These are phyloP conservation scores for Mustela nigripes DNA, from an alignment of 2,113 vertebrate genomes.

Conservation along the genomic window DNA sequence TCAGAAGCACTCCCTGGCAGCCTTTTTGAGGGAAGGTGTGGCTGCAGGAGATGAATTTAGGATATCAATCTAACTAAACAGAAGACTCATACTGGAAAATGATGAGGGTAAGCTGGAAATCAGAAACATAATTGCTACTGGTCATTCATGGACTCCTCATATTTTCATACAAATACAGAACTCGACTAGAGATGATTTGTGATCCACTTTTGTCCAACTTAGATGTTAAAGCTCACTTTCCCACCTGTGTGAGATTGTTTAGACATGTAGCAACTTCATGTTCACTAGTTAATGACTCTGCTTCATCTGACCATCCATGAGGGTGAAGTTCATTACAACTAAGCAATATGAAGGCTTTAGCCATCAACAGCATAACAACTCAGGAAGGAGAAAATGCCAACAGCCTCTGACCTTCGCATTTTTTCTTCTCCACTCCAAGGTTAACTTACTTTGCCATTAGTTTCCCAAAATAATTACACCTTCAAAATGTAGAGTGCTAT, in stretches of 20 bases:
- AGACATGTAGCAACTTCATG: background rate
- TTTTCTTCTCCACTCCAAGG: background rate
- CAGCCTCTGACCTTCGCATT: background rate
- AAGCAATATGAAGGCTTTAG: background rate
- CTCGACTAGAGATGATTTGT: background rate
- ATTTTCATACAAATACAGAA: background rate
- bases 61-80: background rate
- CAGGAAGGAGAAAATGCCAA: background rate
- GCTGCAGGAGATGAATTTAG: background rate
- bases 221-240: constrained; percentile 16
- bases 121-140: background rate
- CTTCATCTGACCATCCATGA: background rate
- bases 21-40: background rate
- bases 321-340: constrained; percentile 10
- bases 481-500: background rate
- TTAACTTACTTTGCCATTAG: constrained; percentile 11
- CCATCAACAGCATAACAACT: background rate
- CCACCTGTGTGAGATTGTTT: background rate
- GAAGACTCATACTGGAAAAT: background rate
- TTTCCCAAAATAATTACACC: background rate
- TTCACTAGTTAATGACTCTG: constrained; percentile 29
- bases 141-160: background rate
- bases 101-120: background rate
- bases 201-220: background rate
- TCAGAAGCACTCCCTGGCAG: background rate